These are phyloP conservation scores for Sturnira hondurensis DNA, from an alignment of 2,113 vertebrate species.

Conservation along the genomic window DNA sequence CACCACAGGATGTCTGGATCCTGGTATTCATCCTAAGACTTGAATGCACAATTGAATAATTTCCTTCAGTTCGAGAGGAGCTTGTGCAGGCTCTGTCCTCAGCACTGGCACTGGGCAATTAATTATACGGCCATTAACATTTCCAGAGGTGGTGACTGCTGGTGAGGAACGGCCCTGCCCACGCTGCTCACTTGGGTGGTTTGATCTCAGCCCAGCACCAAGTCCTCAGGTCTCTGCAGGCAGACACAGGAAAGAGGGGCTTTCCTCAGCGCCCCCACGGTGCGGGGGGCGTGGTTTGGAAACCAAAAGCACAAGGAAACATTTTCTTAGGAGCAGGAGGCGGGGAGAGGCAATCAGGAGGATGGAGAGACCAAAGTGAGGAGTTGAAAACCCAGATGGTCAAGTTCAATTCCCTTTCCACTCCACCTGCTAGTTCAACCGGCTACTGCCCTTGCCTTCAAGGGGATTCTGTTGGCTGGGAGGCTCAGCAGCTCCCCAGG, in stretches of 20 bases:
- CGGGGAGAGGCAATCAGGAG: accelerated
- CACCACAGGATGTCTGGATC: slow-evolving; percentile 66
- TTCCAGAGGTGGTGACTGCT: neutral
- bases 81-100: neutral
- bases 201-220: accelerated
- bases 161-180: neutral
- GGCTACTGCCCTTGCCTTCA: neutral
- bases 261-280: accelerated
- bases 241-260: neutral
- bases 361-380: accelerated
- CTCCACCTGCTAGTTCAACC: neutral
- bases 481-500: accelerated
- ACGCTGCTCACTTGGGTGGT: accelerated
- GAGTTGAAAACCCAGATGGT: accelerated
- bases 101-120: neutral
- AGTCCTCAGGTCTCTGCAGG: neutral
- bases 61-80: slow-evolving; percentile 50
- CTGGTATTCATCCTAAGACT: slow-evolving; percentile 56
- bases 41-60: slow-evolving; percentile 43
- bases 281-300: accelerated
- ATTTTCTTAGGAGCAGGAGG: accelerated
- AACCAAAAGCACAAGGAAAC: neutral
- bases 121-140: neutral
- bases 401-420: neutral
- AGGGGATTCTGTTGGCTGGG: neutral